Base-by-base conservation (phyloP, 1,140 invertebrate species). In the Colletes gigas region DNA sequence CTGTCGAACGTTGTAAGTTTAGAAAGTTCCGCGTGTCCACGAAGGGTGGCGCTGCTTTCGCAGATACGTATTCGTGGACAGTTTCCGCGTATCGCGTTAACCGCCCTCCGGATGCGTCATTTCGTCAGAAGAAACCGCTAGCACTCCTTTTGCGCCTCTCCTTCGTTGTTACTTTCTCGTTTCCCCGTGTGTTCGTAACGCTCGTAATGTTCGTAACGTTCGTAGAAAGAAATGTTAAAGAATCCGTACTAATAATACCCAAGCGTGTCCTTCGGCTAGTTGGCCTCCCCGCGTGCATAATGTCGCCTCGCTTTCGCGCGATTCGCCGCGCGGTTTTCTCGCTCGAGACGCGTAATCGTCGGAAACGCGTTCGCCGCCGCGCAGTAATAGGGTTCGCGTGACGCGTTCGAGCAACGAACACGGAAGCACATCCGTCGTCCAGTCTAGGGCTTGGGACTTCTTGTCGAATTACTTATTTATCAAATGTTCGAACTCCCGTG, bases 181-280 rank as follows among this genome's bases (percentile, higher is more conserved):
- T 44, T 15, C 4, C 62, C 10, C 62, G 21, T 63, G n/a, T 4
- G 30, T 41, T 14, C 8, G 10, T 50, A 50, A 44, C 44, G 44
- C 6, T 6, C 44, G 44, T 44, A 44, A 44, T 44, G 44, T 44
- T 44, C 15, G 60, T 41, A 30, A 17, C 41, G 62, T 65, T 44
- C 9, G 14, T 19, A 65, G n/a, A 12, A 65, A 65, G 41, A 65
- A 65, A 65, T 17, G 30, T 8, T 12, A 65, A 65, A 65, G 62
- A 65, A 65, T 19, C 39, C 12, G 39, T 65, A 65, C 62, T 65
- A 65, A 65, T 65, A 65, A 65, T 65, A 65, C 62, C 62, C 19
- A 21, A 39, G 8, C 5, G 62, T 17, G 62, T 65, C 62, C 62
- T 65, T 65, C 62, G 62, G 39, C 12, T 9, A 15, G 62, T 65